These are phyloP conservation scores for Pterocles orientalis DNA, from an alignment of 2,113 vertebrate species.

Conservation along the genomic window DNA sequence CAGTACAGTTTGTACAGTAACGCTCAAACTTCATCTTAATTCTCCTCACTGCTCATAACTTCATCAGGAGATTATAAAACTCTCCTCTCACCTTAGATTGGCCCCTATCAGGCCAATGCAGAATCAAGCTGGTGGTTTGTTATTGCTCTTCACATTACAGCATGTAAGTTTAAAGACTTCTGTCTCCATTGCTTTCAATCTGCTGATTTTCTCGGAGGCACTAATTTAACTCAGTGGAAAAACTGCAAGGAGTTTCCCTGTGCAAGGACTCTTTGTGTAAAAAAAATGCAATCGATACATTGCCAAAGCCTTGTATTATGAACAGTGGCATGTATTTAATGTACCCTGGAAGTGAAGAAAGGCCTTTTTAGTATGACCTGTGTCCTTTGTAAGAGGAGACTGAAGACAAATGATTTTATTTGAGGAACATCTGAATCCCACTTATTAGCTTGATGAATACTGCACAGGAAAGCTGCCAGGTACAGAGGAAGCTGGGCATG, in stretches of 20 bases:
- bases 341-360: not conserved
- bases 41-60: not conserved
- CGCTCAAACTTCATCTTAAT: not conserved
- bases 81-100: not conserved
- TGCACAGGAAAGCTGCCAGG: constrained; percentile 52
- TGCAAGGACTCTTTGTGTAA: not conserved
- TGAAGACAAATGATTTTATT: not conserved
- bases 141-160: not conserved
- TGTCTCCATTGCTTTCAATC: not conserved
- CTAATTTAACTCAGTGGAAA: constrained; percentile 1
- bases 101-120: not conserved
- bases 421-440: constrained; percentile 44
- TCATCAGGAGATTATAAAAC: not conserved
- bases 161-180: not conserved
- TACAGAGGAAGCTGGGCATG: constrained; percentile 51
- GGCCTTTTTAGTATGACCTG: not conserved
- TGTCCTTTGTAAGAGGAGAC: not conserved
- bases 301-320: constrained; percentile 1
- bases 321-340: not conserved
- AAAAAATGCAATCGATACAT: not conserved
- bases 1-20: not conserved
- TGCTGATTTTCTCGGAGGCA: constrained; percentile 21
- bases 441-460: constrained; percentile 37
- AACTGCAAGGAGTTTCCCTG: not conserved
- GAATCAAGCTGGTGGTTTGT: not conserved